Evolutionary conservation across 2,113 vertebrate species (phyloP).

Genomic region (Ictalurus punctatus): DNA sequence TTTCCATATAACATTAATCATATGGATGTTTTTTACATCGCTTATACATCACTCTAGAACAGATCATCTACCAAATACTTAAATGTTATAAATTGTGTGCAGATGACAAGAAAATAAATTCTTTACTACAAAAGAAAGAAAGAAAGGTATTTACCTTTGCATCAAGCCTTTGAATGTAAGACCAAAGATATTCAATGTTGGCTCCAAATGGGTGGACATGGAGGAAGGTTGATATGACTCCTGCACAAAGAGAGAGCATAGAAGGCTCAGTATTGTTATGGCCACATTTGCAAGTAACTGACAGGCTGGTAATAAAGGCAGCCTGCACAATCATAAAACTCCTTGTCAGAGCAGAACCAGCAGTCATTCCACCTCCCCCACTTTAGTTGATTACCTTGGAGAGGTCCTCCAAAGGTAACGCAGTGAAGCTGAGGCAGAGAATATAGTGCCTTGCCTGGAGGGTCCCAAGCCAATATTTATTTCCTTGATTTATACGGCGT

Average conservation of each 20-base stretch:
- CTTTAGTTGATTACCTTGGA: slow-evolving; percentile 66
- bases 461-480: slow-evolving; percentile 67
- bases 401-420: slow-evolving; percentile 62
- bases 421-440: slow-evolving; percentile 49
- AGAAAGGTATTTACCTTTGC: slow-evolving; percentile 80
- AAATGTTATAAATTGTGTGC: not conserved
- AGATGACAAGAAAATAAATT: not conserved
- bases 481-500: slow-evolving; percentile 72
- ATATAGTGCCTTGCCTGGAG: slow-evolving; percentile 60
- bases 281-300: slow-evolving; percentile 52
- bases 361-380: slow-evolving; percentile 36
- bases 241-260: slow-evolving; percentile 65
- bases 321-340: slow-evolving; percentile 45
- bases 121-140: not conserved
- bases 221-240: slow-evolving; percentile 94
- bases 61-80: not conserved
- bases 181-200: slow-evolving; percentile 96
- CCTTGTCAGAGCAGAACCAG: slow-evolving; percentile 55
- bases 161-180: slow-evolving; percentile 94
- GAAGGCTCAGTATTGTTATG: slow-evolving; percentile 29
- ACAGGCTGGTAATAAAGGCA: slow-evolving; percentile 51
- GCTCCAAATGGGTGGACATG: slow-evolving; percentile 96
- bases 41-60: not conserved
- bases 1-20: not conserved
- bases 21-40: not conserved